Evolutionary conservation across 2,888 invertebrate genomes (phyloP), one percentile per base, ranked within the genome.

Genomic region (Coleophora flavipennella): DNA sequence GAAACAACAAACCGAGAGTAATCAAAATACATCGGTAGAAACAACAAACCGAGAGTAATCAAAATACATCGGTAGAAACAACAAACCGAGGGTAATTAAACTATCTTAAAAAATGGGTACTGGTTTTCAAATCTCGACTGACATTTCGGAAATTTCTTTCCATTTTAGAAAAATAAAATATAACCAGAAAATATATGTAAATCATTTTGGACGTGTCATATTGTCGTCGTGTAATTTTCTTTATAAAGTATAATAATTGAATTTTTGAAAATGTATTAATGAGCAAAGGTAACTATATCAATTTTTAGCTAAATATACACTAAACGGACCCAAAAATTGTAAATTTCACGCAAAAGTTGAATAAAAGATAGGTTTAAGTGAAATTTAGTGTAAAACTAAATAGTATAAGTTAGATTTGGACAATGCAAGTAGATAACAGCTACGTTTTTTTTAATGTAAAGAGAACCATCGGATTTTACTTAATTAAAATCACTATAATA

Each of bases 261-360:
- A 27, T 35, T 55, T 59, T 53, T 45, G 38, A 50, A 49, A 47
- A 42, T 47, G 43, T 49, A 47, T 46, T 44, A 50, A 49, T 47
- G 43, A 45, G 41, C 33, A 36, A 41, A 45, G 42, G 39, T 39
- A 45, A 42, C 43, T 50, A 50, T 46, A 44, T 51, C 49, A 50
- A 53, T 53, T 57, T 61, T 59, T 62, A 61, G 62, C 57, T 40
- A 59, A 60, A 53, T 54, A 46, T 62, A 59, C 66, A 62, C 72
- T 72, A 65, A 71, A 64, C 44, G 79, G 67, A 71, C 79, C 80
- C 78, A 79, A 70, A 67, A 55, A 60, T 70, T 79, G 78, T 78
- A 70, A 60, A 67, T 48, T 55, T 55, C 52, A 59, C 53, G 63
- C 69, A 64, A 62, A 49, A 68, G 62, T 73, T 74, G 49, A 68